Base-by-base conservation (phyloP, 2,113 vertebrate genomes). In the Emydura subglobosa region DNA sequence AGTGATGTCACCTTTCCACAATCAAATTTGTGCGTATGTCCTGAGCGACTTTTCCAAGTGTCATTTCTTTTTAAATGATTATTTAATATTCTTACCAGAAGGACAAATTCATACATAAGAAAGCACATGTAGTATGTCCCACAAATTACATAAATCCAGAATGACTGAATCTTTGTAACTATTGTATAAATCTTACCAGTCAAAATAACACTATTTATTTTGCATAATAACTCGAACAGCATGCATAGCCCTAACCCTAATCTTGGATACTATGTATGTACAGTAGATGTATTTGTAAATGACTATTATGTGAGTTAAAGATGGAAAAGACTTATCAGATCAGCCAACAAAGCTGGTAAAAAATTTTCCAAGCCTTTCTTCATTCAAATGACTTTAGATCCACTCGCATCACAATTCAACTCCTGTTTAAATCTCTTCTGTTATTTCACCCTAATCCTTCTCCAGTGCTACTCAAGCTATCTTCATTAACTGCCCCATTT, bases 1-100 rank as follows among this genome's bases (percentile, higher is more conserved):
- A 81, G 57, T 92, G 87, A 87, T 93, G 94, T 95, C 93, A 92
- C 85, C 57, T 88, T 89, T 74, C 5, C 4, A 39, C n/a, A 86
- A 39, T 39, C n/a, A 78, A 51, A 85, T 91, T 87, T 88, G 68
- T 74, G n/a, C 44, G 82, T 11, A 6, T 78, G 24, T 29, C 57
- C 13, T 79, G 21, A 10, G 4, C 79, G n/a, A 7, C 0, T n/a
- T 82, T 83, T 86, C 2, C 4, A 79, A 29, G 21, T 81, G 79
- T 82, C 53, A 82, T 34, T 47, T 78, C 74, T 47, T 44, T 78
- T 47, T 3, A 22, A 47, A 55, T 10, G 86, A 83, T 12, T 0
- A 31, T 47, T 83, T 82, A 76, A 4, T 44, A 7, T 76, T 5
- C 1, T 61, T 13, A 29, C 90, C 85, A 65, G 87, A 80, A 89